phyloP scores from a whole-genome alignment of 2,797 vertebrate species.

The Phoeniculus purpureus region DNA sequence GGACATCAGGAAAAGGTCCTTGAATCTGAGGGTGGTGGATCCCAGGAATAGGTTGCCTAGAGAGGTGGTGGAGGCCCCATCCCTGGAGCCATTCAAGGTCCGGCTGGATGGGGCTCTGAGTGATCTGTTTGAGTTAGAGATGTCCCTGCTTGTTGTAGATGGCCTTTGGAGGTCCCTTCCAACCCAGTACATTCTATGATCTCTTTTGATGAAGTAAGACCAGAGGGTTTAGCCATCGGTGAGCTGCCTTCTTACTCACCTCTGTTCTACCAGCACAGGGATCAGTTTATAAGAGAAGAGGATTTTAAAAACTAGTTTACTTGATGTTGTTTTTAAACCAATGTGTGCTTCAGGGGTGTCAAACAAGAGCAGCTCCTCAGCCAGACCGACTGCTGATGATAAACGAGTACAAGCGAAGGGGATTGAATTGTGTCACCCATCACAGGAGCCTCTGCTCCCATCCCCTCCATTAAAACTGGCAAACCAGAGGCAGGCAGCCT shows the following conservation, averaged over 20 bases:
- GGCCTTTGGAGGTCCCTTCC: too few species aligned
- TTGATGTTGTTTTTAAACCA: background rate
- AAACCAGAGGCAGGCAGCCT: background rate
- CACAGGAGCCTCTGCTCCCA: background rate
- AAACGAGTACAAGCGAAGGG: background rate
- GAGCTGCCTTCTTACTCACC: background rate
- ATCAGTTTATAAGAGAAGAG: background rate
- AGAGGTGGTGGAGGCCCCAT: too few species aligned
- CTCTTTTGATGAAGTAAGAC: background rate
- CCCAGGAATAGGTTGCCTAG: too few species aligned
- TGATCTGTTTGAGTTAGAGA: too few species aligned
- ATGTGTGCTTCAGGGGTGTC: background rate
- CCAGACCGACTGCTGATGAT: background rate
- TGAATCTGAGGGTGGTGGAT: too few species aligned
- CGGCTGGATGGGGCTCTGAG: too few species aligned
- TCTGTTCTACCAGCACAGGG: background rate
- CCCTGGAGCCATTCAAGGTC: too few species aligned
- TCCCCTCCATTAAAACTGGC: background rate
- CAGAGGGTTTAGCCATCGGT: background rate
- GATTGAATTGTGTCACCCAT: background rate
- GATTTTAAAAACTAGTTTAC: background rate
- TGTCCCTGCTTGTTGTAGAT: too few species aligned
- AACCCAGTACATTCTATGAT: too few species aligned
- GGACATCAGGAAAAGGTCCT: too few species aligned
- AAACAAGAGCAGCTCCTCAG: background rate